Evolutionary conservation across 1,140 invertebrate species (phyloP), one percentile per base, ranked within the genome.

Genomic region (Agrilus planipennis): DNA sequence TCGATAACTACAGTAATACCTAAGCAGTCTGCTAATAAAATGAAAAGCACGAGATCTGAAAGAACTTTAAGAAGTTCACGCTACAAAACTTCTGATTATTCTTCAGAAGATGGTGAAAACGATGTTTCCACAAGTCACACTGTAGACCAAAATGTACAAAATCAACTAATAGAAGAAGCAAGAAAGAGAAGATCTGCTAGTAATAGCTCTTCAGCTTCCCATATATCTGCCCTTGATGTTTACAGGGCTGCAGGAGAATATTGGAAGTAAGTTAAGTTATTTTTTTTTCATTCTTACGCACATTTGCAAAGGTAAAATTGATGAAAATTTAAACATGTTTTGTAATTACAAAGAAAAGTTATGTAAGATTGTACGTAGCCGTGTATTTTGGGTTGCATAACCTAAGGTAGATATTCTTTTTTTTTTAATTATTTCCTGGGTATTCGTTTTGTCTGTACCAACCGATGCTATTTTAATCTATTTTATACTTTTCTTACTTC

Each of bases 171-270:
- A 21, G 50, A 57, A 40, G 47, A 52, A 34, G 49, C 50, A 1
- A 46, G 34, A 42, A 35, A 39, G 20, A 35, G 47, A 11, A 7
- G 34, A 14, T 21, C 19, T 12, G 20, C 34, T 15, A 38, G 39
- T 25, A 49, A 47, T 34, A 46, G 48, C 12, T 34, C 19, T 25
- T 30, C 32, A 15, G 47, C n/a, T 23, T 20, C 19, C 2, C 6
- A 52, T 34, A 47, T 54, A 9, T 51, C 55, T 12, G 53, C 58
- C 15, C 44, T 59, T 39, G 50, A 67, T 21, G 64, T 77, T 10
- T 78, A 77, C 55, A 73, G 69, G 54, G 66, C 69, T 57, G 72
- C 73, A 20, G 70, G 71, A 36, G 71, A 76, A 60, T 78, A 78
- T 58, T 78, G 76, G 76, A 76, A 78, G 75, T 77, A 48, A 70